These are phyloP conservation scores for Boleophthalmus pectinirostris DNA, from an alignment of 2,113 vertebrate genomes.

Conservation along the genomic window DNA sequence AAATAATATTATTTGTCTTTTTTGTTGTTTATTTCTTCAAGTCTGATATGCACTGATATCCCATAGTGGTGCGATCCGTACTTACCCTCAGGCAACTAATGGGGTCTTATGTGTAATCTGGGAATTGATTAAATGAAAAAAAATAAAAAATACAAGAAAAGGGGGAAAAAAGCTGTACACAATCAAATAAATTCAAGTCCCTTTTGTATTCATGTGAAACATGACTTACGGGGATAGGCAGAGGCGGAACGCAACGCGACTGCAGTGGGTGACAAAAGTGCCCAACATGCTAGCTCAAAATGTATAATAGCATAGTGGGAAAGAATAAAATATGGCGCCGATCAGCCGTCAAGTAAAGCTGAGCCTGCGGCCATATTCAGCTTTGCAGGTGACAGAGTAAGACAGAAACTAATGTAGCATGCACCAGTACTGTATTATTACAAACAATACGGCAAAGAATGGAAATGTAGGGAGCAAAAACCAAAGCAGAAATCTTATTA, in stretches of 20 bases:
- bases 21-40: slow-evolving; percentile 47
- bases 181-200: slow-evolving; percentile 65
- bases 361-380: slow-evolving; percentile 44
- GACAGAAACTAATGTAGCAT: slow-evolving; percentile 77
- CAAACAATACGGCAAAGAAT: slow-evolving; percentile 65
- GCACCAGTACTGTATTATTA: slow-evolving; percentile 76
- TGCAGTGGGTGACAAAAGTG: slow-evolving; percentile 43
- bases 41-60: slow-evolving; percentile 65
- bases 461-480: slow-evolving; percentile 67
- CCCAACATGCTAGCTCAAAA: slow-evolving; percentile 37
- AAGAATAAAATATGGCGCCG: slow-evolving; percentile 45
- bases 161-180: slow-evolving; percentile 39
- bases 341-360: slow-evolving; percentile 54
- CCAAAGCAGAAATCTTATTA: slow-evolving; percentile 54
- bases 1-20: slow-evolving; percentile 67
- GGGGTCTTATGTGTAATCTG: slow-evolving; percentile 73
- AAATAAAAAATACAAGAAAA: slow-evolving; percentile 27
- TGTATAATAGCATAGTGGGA: slow-evolving; percentile 48
- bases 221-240: slow-evolving; percentile 54
- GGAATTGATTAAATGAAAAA: slow-evolving; percentile 68
- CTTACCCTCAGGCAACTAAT: slow-evolving; percentile 60
- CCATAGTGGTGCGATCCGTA: slow-evolving; percentile 57
- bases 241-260: slow-evolving; percentile 40
- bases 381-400: slow-evolving; percentile 60
- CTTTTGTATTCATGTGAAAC: slow-evolving; percentile 44